Percentiles rank a stretch among this genome's conserved stretches.
Evolutionary conservation across 2,113 vertebrate genomes (phyloP).

Genomic region (Myiopsitta monachus): DNA sequence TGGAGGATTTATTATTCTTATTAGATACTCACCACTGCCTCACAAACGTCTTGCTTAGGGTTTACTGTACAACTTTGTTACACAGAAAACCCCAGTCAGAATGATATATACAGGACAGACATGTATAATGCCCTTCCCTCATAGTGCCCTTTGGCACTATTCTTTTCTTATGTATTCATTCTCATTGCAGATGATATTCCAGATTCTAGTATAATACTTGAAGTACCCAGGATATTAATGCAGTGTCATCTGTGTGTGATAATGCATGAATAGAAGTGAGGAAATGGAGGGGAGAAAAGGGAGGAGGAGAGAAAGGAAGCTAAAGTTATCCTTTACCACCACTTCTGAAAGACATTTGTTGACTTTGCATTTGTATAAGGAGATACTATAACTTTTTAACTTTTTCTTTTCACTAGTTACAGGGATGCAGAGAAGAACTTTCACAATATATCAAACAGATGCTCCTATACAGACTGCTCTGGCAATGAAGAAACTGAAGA

Average conservation of each 20-base stretch:
- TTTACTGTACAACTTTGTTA: background rate
- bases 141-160: background rate
- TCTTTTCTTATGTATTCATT: background rate
- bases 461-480: slow-evolving; percentile 85
- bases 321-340: background rate
- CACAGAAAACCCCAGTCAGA: background rate
- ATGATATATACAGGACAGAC: background rate
- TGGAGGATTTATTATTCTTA: background rate
- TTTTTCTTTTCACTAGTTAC: slow-evolving; percentile 71
- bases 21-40: background rate
- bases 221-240: background rate
- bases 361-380: background rate
- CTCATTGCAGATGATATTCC: background rate
- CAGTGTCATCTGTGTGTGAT: background rate
- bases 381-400: background rate
- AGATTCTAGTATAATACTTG: background rate
- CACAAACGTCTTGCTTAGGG: background rate
- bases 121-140: background rate
- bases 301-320: background rate
- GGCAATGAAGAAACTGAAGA: slow-evolving; percentile 86
- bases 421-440: slow-evolving; percentile 85
- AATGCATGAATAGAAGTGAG: background rate
- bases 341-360: background rate
- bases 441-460: slow-evolving; percentile 84
- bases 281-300: background rate